These are phyloP conservation scores for Mixornis gularis DNA, from an alignment of 2,113 vertebrate species.

Conservation along the genomic window DNA sequence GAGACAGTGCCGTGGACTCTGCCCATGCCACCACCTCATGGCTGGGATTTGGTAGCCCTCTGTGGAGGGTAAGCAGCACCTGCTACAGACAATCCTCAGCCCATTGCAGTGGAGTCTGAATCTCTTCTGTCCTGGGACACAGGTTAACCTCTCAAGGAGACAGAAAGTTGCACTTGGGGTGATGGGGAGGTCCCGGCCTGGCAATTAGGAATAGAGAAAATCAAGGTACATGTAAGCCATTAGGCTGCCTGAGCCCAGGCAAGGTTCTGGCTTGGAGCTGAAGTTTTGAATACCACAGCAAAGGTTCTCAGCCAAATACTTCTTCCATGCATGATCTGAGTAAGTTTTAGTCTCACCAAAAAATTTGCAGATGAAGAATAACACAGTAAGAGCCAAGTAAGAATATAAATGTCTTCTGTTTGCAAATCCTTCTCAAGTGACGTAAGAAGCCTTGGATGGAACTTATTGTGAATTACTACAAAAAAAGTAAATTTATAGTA, in stretches of 20 bases:
- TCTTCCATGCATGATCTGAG: not conserved
- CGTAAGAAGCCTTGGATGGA: not conserved
- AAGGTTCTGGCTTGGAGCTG: not conserved
- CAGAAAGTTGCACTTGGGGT: not conserved
- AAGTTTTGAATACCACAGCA: not conserved
- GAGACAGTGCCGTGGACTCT: not conserved
- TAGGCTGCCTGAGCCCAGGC: not conserved
- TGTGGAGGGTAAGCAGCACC: not conserved
- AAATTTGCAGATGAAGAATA: not conserved
- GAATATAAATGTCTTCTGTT: not conserved
- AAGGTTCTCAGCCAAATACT: not conserved
- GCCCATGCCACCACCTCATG: not conserved
- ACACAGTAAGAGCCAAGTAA: not conserved
- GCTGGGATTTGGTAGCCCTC: not conserved
- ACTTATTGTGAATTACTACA: not conserved
- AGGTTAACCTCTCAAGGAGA: not conserved
- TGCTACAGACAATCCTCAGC: not conserved
- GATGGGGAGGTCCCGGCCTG: rapidly evolving
- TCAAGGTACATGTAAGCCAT: not conserved
- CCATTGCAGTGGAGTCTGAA: not conserved
- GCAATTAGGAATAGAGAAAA: not conserved
- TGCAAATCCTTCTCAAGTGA: not conserved
- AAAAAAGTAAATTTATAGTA: not conserved
- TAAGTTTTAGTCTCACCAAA: not conserved
- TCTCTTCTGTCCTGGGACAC: not conserved